Evolutionary conservation across 92 coral and sea anemone genomes (phyloP).

Genomic region (Ricordea florida): DNA sequence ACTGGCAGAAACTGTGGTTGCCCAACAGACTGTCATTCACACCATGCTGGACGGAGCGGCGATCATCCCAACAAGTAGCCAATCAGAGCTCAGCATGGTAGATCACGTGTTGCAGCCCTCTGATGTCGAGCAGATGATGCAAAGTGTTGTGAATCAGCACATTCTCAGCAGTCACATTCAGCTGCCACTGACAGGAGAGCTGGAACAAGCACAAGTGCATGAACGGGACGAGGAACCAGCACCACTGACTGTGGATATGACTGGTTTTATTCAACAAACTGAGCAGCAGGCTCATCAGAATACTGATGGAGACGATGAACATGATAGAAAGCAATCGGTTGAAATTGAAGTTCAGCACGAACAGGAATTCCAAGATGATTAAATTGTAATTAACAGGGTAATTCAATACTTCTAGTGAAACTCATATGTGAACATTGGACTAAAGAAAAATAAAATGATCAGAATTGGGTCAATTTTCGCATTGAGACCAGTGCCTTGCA

Average conservation of each 20-base stretch:
- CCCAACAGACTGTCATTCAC: constrained; percentile 81
- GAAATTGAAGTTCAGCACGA: background rate
- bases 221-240: constrained; percentile 51
- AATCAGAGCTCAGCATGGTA: constrained; percentile 74
- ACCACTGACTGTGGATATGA: constrained; percentile 64
- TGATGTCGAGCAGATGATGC: constrained; percentile 94
- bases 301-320: constrained; percentile 2
- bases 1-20: constrained; percentile 81
- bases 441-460: too few relatives aligned
- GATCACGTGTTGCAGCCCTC: constrained; percentile 78
- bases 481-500: too few relatives aligned
- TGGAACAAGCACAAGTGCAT: constrained; percentile 32
- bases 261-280: constrained; percentile 61
- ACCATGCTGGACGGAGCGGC: constrained; percentile 83
- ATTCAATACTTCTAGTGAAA: too few relatives aligned
- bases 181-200: constrained; percentile 59
- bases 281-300: constrained; percentile 3
- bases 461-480: too few relatives aligned
- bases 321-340: background rate
- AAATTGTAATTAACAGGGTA: too few relatives aligned
- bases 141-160: constrained; percentile 84
- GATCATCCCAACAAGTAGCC: constrained; percentile 66
- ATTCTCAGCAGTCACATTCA: constrained; percentile 80
- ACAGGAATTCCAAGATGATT: background rate
- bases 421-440: too few relatives aligned